phyloP scores from a whole-genome alignment of 2,888 invertebrate genomes.

The Copidosoma aretas region DNA sequence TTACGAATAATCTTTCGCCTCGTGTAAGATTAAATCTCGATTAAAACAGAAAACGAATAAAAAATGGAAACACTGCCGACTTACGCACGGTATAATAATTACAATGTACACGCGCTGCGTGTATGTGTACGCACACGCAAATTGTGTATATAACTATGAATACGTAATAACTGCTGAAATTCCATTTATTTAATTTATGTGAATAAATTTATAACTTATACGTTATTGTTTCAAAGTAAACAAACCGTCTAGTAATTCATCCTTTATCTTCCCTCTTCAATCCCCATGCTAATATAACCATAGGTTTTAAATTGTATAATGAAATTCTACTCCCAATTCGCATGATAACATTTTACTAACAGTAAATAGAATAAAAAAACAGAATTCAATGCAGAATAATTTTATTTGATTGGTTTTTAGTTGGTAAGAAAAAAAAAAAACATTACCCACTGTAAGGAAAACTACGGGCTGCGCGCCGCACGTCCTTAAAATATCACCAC shows the following conservation, averaged over 20 bases:
- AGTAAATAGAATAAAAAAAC: too few species aligned
- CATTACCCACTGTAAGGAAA: too few species aligned
- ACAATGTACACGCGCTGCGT: constrained; percentile 50
- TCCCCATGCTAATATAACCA: too few species aligned
- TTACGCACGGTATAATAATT: constrained; percentile 41
- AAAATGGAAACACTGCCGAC: constrained; percentile 42
- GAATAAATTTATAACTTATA: constrained; percentile 62
- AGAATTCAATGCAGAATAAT: too few species aligned
- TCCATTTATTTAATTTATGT: constrained; percentile 62
- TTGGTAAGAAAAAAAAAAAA: too few species aligned
- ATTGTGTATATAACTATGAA: constrained; percentile 44
- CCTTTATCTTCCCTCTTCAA: neutral
- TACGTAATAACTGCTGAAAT: constrained; percentile 57
- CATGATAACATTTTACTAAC: too few species aligned
- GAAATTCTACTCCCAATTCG: too few species aligned
- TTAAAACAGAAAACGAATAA: constrained; percentile 21
- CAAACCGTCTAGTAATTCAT: constrained; percentile 36
- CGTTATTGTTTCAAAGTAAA: constrained; percentile 59
- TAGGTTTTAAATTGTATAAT: too few species aligned
- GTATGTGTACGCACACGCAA: constrained; percentile 50
- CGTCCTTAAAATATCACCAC: constrained; percentile 31
- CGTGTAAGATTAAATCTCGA: constrained; percentile 59
- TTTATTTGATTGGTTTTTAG: too few species aligned
- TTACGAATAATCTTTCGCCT: constrained; percentile 59
- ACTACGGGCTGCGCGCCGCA: constrained; percentile 5